Evolutionary conservation across 2,888 invertebrate genomes (phyloP), one percentile per base, ranked within the genome.

Genomic region (Acanthosepion lycidas): DNA sequence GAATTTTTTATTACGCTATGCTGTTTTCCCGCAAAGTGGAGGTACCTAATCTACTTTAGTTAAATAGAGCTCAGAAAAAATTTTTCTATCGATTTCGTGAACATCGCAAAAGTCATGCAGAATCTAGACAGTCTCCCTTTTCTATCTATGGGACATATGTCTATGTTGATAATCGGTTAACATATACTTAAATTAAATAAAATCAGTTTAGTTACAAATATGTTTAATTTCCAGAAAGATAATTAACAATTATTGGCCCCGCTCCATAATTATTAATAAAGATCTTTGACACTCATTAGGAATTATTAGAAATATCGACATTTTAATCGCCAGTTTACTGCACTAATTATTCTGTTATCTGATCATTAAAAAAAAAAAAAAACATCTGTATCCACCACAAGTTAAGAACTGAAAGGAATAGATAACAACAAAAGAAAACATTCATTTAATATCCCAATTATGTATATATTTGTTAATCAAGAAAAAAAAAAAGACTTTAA

Each of bases 231-330:
- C n/a, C n/a, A n/a, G 78, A 78, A 78, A n/a, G 18, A 78, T 78
- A 78, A 78, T 78, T 78, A n/a, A n/a, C 78, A 78, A 78, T 78
- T 28, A 78, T 78, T n/a, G 78, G 5, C 78, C 9, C 9, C n/a
- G 15, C n/a, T 78, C 28, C 78, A 78, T 78, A 78, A 78, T 78
- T 78, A 78, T 78, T 6, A 6, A n/a, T 28, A 78, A 78, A 28
- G n/a, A 78, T 78, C 78, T 78, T 78, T 78, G 78, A 78, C 78
- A n/a, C n/a, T 78, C 78, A n/a, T 78, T 78, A 12, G n/a, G 64
- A 64, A 64, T 64, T 23, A 64, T 64, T 28, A 23, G 64, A n/a
- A 78, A 78, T 28, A 78, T n/a, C 78, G n/a, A 12, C 78, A 78
- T 78, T 78, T 78, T 78, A 78, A 78, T 78, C 78, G n/a, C n/a